Base-by-base conservation (phyloP, 1,140 invertebrate genomes). In the Drosophila bipectinata region DNA sequence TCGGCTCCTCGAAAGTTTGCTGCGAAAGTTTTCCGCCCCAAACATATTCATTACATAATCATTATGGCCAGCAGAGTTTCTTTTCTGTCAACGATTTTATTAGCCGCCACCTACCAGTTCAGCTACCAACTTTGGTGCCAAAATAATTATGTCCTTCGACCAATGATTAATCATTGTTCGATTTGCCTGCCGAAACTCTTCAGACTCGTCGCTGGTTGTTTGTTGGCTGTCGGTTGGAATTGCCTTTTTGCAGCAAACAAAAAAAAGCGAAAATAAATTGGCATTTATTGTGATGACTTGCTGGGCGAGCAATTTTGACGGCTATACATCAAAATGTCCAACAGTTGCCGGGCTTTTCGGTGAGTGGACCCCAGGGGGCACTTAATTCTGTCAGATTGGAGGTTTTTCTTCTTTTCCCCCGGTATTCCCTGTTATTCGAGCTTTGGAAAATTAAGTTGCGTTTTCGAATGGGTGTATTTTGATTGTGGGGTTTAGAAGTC, bases 21-120 rank as follows among this genome's bases (percentile, higher is more conserved):
- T n/a, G 49, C 56, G 1, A 47, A 56, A 57, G 30, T 44, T 62
- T 55, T 49, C 21, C 9, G 30, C 26, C 47, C 72, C 82, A 74
- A 82, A 75, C 80, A 83, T 83, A 83, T 83, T 84, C 80, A 80
- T 84, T 84, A 84, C 77, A 84, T 62, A 84, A 79, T 77, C 81
- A 80, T 84, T 85, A 82, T 66, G 48, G 41, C 58, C 56, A 24
- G 8, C 10, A 51, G 37, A 62, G 62, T 52, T 73, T 73, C 47
- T 30, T 58, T 48, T 41, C 79, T 68, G 69, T 68, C 75, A 75
- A 64, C 62, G 52, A 64, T 57, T 79, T 84, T 61, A 81, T 77
- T 73, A 77, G 54, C 71, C 56, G 51, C 52, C 75, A 51, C 64
- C 55, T 21, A 21, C 21, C 21, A 21, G 52, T 34, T 44, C 9